Evolutionary conservation across 2,888 invertebrate genomes (phyloP).

Genomic region (Brenthis ino): DNA sequence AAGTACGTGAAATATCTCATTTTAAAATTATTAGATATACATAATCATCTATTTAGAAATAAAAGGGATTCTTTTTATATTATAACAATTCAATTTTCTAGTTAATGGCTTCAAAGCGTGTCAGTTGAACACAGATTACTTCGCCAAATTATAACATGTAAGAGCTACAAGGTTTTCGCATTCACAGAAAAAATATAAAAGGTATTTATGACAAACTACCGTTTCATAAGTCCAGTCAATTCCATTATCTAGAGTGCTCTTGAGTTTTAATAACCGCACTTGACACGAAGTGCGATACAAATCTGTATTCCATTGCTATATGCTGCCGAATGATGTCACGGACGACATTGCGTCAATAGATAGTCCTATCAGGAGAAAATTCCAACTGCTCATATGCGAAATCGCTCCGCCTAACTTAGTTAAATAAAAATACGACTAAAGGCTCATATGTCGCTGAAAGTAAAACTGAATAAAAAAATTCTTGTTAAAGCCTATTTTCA

Average conservation of each 20-base stretch:
- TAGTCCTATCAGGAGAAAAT: conserved; percentile 23
- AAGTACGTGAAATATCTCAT: no score
- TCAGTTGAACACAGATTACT: no score
- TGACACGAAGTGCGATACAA: conserved; percentile 63
- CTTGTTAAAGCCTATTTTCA: no score
- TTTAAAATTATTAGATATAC: no score
- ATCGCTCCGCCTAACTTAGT: no score
- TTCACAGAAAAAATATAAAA: conserved; percentile 39
- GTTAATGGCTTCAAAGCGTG: no score
- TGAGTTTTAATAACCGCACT: conserved; percentile 73
- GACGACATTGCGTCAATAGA: conserved; percentile 56
- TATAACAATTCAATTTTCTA: no score
- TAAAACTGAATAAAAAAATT: no score
- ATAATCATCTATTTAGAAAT: no score
- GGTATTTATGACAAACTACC: conserved; percentile 44
- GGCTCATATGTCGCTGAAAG: no score
- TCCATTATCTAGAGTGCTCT: conserved; percentile 80
- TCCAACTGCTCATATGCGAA: neutral
- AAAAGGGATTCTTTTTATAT: no score
- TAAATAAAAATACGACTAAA: no score
- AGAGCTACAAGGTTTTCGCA: neutral
- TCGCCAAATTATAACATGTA: neutral
- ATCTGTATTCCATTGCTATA: conserved; percentile 55
- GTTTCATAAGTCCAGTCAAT: conserved; percentile 57
- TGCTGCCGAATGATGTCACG: conserved; percentile 56